phyloP scores from a whole-genome alignment of 2,888 invertebrate species.

The Eurytoma adleriae region DNA sequence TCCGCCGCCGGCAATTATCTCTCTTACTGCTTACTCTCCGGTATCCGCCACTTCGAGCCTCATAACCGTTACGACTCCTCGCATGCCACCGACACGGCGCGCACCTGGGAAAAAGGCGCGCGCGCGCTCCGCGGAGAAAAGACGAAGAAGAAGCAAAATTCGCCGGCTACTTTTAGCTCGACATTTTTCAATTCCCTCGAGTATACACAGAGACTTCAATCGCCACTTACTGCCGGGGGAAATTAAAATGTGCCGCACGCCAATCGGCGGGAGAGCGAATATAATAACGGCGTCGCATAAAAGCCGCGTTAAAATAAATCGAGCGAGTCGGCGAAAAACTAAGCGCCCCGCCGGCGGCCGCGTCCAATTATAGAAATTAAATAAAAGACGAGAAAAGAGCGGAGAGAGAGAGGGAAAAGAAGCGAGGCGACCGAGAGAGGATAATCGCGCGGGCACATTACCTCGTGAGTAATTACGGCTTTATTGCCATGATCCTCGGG shows the following conservation, averaged over 20 bases:
- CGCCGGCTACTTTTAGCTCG: background rate
- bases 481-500: constrained; percentile 37
- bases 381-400: background rate
- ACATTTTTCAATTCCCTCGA: too few species aligned
- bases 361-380: background rate
- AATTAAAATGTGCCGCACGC: too few species aligned
- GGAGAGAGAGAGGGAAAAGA: background rate
- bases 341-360: background rate
- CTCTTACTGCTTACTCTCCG: too few species aligned
- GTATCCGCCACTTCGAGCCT: background rate
- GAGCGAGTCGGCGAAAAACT: too few species aligned
- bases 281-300: background rate
- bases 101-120: background rate
- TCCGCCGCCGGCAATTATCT: too few species aligned
- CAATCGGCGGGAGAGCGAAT: too few species aligned
- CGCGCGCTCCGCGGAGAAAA: background rate
- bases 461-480: constrained; percentile 34
- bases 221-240: too few species aligned
- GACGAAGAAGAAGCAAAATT: background rate
- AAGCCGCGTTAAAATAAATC: constrained; percentile 1
- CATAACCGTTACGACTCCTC: too few species aligned
- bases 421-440: too few species aligned
- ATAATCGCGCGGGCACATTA: constrained; percentile 24
- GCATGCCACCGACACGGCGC: background rate
- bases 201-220: too few species aligned